Conservation (phyloP, 2,113 vertebrate species). For the Microcebus tavaratra region DNA sequence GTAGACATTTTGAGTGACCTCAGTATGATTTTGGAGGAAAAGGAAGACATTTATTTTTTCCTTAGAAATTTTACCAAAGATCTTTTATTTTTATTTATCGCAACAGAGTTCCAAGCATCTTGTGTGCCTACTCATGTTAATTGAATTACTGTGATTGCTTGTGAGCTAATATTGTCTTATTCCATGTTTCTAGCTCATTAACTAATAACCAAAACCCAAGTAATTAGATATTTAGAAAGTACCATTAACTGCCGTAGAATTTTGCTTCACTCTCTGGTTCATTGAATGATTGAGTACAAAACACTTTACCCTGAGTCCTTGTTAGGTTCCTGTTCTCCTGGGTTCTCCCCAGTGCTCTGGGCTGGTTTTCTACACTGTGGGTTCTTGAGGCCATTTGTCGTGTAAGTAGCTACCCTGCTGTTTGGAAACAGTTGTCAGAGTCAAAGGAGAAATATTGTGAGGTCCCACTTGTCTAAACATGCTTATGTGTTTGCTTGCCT, state of each 20-base stretch:
- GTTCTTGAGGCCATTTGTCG: not conserved
- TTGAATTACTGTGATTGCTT: constrained; percentile 67
- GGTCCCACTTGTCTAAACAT: not conserved
- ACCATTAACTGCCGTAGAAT: not conserved
- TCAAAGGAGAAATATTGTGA: not conserved
- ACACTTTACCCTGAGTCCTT: not conserved
- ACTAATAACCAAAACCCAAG: constrained; percentile 63
- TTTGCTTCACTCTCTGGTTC: not conserved
- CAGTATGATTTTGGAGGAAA: not conserved
- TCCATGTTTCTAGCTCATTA: constrained; percentile 65
- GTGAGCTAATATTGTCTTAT: constrained; percentile 62
- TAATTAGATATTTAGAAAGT: constrained; percentile 61
- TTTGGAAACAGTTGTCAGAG: not conserved
- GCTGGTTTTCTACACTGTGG: not conserved
- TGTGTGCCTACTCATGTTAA: constrained; percentile 54
- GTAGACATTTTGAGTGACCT: constrained; percentile 6
- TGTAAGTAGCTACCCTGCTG: not conserved
- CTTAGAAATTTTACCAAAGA: constrained; percentile 28
- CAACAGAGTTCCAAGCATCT: constrained; percentile 27
- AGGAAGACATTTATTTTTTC: constrained; percentile 8
- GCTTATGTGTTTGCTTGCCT: not conserved
- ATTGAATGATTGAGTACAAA: not conserved
- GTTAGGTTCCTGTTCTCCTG: not conserved
- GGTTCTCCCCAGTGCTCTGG: not conserved
- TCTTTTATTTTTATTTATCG: constrained; percentile 59